A percentile compares a stretch with the other conserved stretches of the same genome.
These are phyloP conservation scores for Drosophila rellima DNA, from an alignment of 2,888 invertebrate genomes.

Conservation along the genomic window DNA sequence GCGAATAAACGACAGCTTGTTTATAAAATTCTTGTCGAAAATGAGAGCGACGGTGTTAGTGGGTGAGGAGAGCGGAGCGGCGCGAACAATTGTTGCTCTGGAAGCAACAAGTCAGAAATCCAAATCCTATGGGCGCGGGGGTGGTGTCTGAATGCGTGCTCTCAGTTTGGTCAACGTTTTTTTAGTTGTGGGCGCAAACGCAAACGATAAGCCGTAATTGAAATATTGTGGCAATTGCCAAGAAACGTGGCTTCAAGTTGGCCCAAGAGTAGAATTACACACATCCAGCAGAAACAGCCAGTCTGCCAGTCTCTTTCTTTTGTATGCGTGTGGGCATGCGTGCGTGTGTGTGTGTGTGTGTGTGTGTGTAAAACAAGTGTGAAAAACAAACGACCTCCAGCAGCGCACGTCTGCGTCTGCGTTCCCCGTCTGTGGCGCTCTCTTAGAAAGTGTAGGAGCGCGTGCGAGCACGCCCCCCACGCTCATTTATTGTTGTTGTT, in stretches of 20 bases:
- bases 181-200: constrained; percentile 59
- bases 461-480: constrained; percentile 68
- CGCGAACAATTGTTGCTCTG: constrained; percentile 69
- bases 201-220: constrained; percentile 62
- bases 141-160: constrained; percentile 27
- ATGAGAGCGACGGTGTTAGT: constrained; percentile 25
- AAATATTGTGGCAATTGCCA: constrained; percentile 55
- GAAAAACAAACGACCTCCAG: constrained; percentile 79
- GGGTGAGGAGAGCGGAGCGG: constrained; percentile 42
- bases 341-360: constrained; percentile 13
- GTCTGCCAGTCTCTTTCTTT: constrained; percentile 46
- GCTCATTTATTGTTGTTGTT: constrained; percentile 48
- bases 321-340: constrained; percentile 23
- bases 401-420: constrained; percentile 47
- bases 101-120: constrained; percentile 70
- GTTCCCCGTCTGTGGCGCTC: constrained; percentile 49
- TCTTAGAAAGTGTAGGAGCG: constrained; percentile 67
- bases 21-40: constrained; percentile 51
- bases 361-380: constrained; percentile 73
- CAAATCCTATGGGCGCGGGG: constrained; percentile 16
- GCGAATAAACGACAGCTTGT: constrained; percentile 48
- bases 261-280: constrained; percentile 62
- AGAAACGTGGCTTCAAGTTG: constrained; percentile 75
- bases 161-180: constrained; percentile 30
- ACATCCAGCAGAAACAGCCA: constrained; percentile 22